phyloP scores from a whole-genome alignment of 2,113 vertebrate genomes.

The Phyllopteryx taeniolatus region DNA sequence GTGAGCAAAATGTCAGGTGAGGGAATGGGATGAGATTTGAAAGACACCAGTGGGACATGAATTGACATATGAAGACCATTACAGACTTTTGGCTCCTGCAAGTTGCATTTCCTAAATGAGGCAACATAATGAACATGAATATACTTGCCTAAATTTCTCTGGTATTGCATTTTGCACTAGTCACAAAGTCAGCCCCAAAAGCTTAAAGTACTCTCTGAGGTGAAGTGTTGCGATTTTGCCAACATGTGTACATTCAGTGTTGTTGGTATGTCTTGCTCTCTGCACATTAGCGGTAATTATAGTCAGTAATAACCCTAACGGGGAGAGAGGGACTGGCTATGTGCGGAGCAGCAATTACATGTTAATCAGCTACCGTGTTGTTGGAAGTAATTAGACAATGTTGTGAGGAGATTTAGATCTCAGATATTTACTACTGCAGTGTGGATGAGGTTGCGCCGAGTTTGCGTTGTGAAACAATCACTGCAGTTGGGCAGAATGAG shows the following conservation, averaged over 20 bases:
- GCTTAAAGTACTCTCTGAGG: conserved; percentile 51
- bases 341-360: conserved; percentile 98
- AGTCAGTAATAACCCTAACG: conserved; percentile 98
- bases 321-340: conserved; percentile 94
- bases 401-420: conserved; percentile 63
- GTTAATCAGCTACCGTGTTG: conserved; percentile 99
- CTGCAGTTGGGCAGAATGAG: neutral
- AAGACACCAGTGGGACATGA: conserved; percentile 34
- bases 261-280: conserved; percentile 48
- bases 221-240: conserved; percentile 18
- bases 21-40: conserved; percentile 23
- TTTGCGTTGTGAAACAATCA: conserved; percentile 17
- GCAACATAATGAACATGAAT: conserved; percentile 60
- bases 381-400: conserved; percentile 90
- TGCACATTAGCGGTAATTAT: conserved; percentile 99
- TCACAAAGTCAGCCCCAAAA: conserved; percentile 56
- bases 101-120: conserved; percentile 48
- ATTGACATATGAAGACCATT: conserved; percentile 55
- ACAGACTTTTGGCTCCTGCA: conserved; percentile 42
- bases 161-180: conserved; percentile 64
- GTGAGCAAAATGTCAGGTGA: conserved; percentile 9
- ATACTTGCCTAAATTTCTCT: conserved; percentile 58
- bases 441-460: conserved; percentile 25
- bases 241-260: conserved; percentile 34
- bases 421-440: conserved; percentile 59